A percentile compares a stretch with the other conserved stretches of the same genome.
phyloP scores from a whole-genome alignment of 1,140 invertebrate genomes.

The Drosophila grimshawi region DNA sequence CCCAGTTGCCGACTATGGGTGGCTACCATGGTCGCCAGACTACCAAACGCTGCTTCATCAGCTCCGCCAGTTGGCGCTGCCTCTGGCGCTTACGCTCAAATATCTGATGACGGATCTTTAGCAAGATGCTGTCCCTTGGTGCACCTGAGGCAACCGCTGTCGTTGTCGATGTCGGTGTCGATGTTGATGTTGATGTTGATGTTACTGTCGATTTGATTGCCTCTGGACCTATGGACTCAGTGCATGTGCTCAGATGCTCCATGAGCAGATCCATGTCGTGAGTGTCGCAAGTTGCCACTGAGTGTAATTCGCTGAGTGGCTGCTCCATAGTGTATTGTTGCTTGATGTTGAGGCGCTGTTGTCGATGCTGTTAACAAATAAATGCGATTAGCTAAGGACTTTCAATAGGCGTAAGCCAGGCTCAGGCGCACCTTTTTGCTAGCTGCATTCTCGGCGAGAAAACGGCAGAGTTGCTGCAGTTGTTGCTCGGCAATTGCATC shows the following conservation, averaged over 20 bases:
- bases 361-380: constrained; percentile 37
- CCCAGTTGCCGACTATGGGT: constrained; percentile 22
- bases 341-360: constrained; percentile 36
- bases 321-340: constrained; percentile 23
- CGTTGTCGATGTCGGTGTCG: constrained; percentile 2
- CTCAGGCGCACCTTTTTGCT: constrained; percentile 62
- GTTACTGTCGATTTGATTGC: background rate
- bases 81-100: constrained; percentile 75
- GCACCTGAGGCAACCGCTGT: constrained; percentile 20
- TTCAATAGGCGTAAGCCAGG: no score
- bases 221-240: background rate
- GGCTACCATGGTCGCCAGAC: constrained; percentile 77
- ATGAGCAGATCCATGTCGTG: constrained; percentile 68
- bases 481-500: background rate
- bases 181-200: constrained; percentile 5
- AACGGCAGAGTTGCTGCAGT: constrained; percentile 73
- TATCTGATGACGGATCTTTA: constrained; percentile 78
- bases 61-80: constrained; percentile 61
- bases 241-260: constrained; percentile 50
- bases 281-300: background rate
- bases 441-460: constrained; percentile 73
- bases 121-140: constrained; percentile 69
- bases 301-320: constrained; percentile 11
- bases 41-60: constrained; percentile 60
- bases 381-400: constrained; percentile 5